Base-by-base conservation (phyloP, 2,888 invertebrate genomes). In the Leptothorax acervorum region DNA sequence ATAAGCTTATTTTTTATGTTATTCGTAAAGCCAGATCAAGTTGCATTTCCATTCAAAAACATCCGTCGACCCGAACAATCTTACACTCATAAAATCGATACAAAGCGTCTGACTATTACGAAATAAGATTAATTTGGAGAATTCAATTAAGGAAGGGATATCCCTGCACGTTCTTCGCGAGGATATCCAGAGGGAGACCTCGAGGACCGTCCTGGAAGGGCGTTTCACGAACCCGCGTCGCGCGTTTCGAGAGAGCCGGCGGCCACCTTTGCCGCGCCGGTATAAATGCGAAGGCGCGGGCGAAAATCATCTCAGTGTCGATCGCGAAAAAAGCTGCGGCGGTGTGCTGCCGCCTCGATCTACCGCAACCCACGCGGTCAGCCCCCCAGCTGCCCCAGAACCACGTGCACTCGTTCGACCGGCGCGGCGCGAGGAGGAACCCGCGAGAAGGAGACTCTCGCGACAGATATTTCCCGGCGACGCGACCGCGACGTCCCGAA, bases 261-360 rank as follows among this genome's bases (percentile, higher is more conserved):
- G 74, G 55, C 81, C 87, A 62, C 62, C 57, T 83, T 68, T 78
- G 51, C 70, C 66, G 81, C 86, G 83, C 75, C 57, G 35, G 86
- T 91, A 91, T 91, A 91, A 91, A 91, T 91, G 89, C 88, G 85
- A 87, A 88, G 84, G 85, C 88, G 83, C 86, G 70, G 79, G 82
- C 91, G 87, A 91, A 91, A 91, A 91, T 91, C 87, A 79, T 91
- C 88, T 91, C 91, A 91, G 91, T 91, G 82, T 11, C 84, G 86
- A 85, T 85, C 82, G 91, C 74, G 90, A 88, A 91, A 91, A 90
- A 91, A 88, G 74, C 68, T 70, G 66, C 84, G 83, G 28, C 86
- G 81, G 82, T 86, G 45, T 12, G 53, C 76, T 65, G 42, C 55
- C 63, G 51, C 42, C 48, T 48, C 60, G 48, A 35, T 31, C 63